phyloP scores from a whole-genome alignment of 1,140 invertebrate genomes.

The Orchesella cincta region DNA sequence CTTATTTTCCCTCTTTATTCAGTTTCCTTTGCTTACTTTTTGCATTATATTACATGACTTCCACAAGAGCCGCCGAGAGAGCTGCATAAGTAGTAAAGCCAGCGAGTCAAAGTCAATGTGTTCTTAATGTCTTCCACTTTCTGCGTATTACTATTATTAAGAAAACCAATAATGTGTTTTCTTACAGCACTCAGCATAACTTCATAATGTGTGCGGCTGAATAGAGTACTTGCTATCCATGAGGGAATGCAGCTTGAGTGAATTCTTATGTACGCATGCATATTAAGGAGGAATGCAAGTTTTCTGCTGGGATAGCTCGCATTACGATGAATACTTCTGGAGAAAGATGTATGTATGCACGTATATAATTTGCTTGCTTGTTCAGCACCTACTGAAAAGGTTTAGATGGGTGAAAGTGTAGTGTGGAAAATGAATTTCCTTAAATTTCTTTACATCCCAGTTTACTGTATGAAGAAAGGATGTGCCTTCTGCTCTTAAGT shows the following conservation, averaged over 20 bases:
- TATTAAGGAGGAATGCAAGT: neutral
- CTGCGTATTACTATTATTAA: constrained; percentile 19
- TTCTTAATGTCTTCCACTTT: constrained; percentile 22
- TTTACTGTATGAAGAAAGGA: too few relatives aligned
- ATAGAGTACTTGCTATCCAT: neutral
- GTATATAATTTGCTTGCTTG: too few relatives aligned
- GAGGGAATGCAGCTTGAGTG: neutral
- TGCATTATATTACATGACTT: neutral
- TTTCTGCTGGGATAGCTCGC: neutral
- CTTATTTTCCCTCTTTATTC: too few relatives aligned
- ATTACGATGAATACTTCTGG: neutral
- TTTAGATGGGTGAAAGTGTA: too few relatives aligned
- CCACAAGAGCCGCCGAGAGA: too few relatives aligned
- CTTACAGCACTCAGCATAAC: too few relatives aligned
- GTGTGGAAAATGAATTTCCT: too few relatives aligned
- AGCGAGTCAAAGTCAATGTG: constrained; percentile 19
- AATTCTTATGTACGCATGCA: neutral
- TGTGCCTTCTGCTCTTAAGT: too few relatives aligned
- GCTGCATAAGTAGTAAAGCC: too few relatives aligned
- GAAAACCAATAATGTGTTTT: constrained; percentile 10
- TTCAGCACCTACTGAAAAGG: too few relatives aligned
- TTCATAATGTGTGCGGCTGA: too few relatives aligned
- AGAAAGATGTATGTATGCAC: neutral
- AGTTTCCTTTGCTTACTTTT: neutral
- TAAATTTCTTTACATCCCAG: too few relatives aligned